Evolutionary conservation across 23 tunicate species (phyloP).

Genomic region (Styela clava): DNA sequence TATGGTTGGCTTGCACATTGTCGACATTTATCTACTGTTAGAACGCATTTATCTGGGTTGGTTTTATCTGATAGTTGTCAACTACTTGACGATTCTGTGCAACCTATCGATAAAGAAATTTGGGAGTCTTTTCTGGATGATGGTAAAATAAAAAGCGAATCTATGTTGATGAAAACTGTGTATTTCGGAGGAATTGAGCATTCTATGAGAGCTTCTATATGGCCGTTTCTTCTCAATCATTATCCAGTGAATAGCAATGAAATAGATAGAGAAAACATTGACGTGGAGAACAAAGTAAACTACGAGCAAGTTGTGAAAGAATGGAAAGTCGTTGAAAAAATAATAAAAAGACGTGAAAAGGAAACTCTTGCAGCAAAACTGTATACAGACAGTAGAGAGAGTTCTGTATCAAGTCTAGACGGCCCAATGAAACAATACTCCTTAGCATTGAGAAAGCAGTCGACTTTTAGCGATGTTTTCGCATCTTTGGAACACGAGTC

Average conservation of each 20-base stretch:
- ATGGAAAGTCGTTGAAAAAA: constrained; percentile 41
- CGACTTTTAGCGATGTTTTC: constrained; percentile 28
- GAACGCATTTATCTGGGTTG: constrained; percentile 67
- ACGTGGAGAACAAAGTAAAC: constrained; percentile 5
- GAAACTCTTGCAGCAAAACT: constrained; percentile 17
- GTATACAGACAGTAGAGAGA: constrained; percentile 2
- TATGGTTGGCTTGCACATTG: constrained; percentile 98
- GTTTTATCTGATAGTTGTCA: constrained; percentile 24
- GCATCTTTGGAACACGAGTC: constrained; percentile 7
- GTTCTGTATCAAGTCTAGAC: constrained; percentile 19
- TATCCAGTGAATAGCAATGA: constrained; percentile 45
- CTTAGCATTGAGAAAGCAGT: constrained; percentile 10
- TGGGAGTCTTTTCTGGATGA: constrained; percentile 43
- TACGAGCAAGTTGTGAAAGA: constrained; percentile 30
- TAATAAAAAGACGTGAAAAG: not conserved
- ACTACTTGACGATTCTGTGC: not conserved
- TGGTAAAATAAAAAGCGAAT: constrained; percentile 42
- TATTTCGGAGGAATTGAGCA: constrained; percentile 72
- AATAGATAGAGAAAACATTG: constrained; percentile 31
- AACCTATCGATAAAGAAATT: constrained; percentile 36
- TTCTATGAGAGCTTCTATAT: constrained; percentile 46
- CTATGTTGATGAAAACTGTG: constrained; percentile 24
- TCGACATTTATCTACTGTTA: constrained; percentile 88
- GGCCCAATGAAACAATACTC: constrained; percentile 11
- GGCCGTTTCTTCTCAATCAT: constrained; percentile 73